Percentiles rank a stretch among this genome's conserved stretches.
Evolutionary conservation across 1,140 invertebrate species (phyloP).

Genomic region (Centruroides vittatus): DNA sequence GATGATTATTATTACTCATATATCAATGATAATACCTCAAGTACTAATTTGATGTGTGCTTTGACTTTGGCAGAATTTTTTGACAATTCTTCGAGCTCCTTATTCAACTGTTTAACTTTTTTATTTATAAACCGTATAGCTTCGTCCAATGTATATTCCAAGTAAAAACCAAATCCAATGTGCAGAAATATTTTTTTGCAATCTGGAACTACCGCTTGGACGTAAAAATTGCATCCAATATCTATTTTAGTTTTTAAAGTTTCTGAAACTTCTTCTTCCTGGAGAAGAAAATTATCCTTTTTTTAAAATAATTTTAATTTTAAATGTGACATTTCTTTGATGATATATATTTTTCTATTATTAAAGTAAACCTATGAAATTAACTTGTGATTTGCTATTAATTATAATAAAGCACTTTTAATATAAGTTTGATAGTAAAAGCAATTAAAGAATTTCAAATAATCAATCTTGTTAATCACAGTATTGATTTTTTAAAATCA

Average conservation of each 20-base stretch:
- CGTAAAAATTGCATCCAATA: constrained; percentile 21
- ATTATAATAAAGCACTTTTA: no score
- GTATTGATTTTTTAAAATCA: no score
- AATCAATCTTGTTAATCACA: no score
- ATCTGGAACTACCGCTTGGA: constrained; percentile 40
- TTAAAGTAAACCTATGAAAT: no score
- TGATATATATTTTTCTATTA: no score
- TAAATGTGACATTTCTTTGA: no score
- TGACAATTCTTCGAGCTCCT: constrained; percentile 36
- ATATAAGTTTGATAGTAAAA: no score
- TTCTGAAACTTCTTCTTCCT: not conserved
- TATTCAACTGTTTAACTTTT: constrained; percentile 45
- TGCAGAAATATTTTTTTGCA: constrained; percentile 51
- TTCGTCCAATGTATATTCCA: constrained; percentile 56
- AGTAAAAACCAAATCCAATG: constrained; percentile 54
- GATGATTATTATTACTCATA: no score
- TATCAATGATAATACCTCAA: not conserved
- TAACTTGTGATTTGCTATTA: no score
- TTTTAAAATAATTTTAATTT: no score
- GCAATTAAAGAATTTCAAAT: no score
- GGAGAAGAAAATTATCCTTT: no score
- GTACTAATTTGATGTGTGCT: constrained; percentile 60
- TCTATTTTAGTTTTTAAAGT: constrained; percentile 16
- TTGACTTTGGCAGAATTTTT: constrained; percentile 52
- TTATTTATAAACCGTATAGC: constrained; percentile 52